phyloP scores from a whole-genome alignment of 2,113 vertebrate species.

The Rousettus leschenaultii region DNA sequence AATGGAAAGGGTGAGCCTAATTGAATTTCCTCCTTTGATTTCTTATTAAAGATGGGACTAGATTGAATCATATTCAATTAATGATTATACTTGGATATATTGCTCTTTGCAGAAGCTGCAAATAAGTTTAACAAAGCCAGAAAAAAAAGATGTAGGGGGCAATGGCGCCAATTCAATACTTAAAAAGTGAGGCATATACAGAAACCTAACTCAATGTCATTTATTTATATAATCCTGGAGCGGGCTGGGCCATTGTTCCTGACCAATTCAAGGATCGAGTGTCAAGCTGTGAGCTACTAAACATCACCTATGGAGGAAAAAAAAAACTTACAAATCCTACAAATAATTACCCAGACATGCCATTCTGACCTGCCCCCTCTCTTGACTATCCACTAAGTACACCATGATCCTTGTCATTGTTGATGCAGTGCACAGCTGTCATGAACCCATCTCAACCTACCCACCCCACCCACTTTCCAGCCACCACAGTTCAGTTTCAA shows the following conservation, averaged over 20 bases:
- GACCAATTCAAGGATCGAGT: not conserved
- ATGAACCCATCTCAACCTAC: not conserved
- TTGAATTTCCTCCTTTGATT: constrained; percentile 65
- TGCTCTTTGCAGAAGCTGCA: constrained; percentile 56
- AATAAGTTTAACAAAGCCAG: constrained; percentile 48
- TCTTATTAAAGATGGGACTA: constrained; percentile 58
- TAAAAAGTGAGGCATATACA: not conserved
- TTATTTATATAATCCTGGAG: not conserved
- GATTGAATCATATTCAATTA: constrained; percentile 53
- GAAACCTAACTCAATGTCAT: not conserved
- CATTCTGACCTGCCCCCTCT: not conserved
- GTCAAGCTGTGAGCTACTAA: not conserved
- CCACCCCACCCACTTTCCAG: not conserved
- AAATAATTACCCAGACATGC: not conserved
- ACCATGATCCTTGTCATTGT: not conserved
- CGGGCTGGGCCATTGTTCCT: not conserved
- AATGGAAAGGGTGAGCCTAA: constrained; percentile 64
- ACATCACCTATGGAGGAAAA: not conserved
- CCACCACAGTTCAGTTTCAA: not conserved
- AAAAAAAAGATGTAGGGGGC: not conserved
- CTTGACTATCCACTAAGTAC: not conserved
- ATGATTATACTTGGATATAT: constrained; percentile 15
- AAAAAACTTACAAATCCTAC: not conserved
- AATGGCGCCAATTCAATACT: not conserved
- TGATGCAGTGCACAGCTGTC: accelerated